phyloP scores from a whole-genome alignment of 1,140 invertebrate species.

The Scaptodrosophila lebanonensis region DNA sequence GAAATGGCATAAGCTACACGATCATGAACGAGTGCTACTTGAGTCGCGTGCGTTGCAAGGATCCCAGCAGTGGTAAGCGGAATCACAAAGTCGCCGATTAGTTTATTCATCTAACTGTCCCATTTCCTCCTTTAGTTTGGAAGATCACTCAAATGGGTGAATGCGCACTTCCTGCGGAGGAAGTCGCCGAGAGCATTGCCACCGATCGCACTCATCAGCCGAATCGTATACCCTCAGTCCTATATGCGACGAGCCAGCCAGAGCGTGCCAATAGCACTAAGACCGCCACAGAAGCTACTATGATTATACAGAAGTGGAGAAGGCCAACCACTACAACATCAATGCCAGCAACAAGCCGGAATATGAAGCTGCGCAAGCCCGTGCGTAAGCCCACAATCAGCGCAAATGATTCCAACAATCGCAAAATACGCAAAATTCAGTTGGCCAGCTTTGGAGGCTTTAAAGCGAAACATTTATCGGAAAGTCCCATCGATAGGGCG shows the following conservation, averaged over 20 bases:
- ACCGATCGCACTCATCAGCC: background rate
- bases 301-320: background rate
- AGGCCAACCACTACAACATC: background rate
- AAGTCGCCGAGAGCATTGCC: background rate
- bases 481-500: too few species aligned
- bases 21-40: conserved; percentile 66
- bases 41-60: conserved; percentile 56
- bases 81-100: background rate
- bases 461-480: background rate
- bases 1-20: conserved; percentile 57
- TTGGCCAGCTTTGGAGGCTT: background rate
- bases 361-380: background rate
- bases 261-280: background rate
- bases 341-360: background rate
- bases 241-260: conserved; percentile 10
- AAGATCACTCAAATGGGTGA: conserved; percentile 41
- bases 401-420: conserved; percentile 38
- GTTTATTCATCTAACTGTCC: background rate
- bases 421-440: conserved; percentile 56
- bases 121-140: conserved; percentile 38
- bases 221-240: conserved; percentile 15
- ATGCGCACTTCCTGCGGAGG: conserved; percentile 13
- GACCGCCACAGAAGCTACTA: background rate
- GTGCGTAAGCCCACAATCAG: conserved; percentile 1
- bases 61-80: conserved; percentile 47